Percentiles rank a stretch among this genome's conserved stretches.
Conservation (phyloP, 2,888 invertebrate species). For the Onthophagus sagittarius region DNA sequence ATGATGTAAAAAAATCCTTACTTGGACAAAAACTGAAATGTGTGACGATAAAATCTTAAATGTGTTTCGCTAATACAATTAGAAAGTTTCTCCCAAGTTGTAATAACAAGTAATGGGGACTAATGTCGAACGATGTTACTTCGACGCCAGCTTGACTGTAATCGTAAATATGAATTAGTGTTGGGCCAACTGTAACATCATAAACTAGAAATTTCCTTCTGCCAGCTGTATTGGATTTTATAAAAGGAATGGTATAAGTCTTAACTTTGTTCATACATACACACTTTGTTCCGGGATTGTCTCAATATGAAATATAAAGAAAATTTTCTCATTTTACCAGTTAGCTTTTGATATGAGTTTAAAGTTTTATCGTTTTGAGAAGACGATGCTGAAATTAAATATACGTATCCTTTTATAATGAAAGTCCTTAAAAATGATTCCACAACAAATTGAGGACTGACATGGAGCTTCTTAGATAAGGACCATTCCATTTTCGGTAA, state of each 20-base stretch:
- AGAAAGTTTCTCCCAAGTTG: conserved; percentile 34
- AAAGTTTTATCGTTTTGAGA: too few species aligned
- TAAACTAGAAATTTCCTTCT: not conserved
- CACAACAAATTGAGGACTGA: too few species aligned
- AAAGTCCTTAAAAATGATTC: too few species aligned
- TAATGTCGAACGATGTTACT: conserved; percentile 27
- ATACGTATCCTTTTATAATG: too few species aligned
- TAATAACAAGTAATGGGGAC: conserved; percentile 37
- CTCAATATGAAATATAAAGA: not conserved
- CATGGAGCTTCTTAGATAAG: too few species aligned
- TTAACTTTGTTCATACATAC: not conserved
- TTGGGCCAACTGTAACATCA: not conserved
- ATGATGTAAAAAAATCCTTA: too few species aligned
- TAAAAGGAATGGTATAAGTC: not conserved
- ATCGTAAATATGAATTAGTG: not conserved
- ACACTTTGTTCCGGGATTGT: not conserved
- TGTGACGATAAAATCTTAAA: not conserved
- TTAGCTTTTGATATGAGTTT: not conserved
- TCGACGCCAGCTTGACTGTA: not conserved
- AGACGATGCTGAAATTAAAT: too few species aligned
- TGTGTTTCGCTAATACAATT: conserved; percentile 37
- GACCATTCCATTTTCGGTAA: too few species aligned
- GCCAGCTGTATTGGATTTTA: not conserved
- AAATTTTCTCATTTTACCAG: not conserved
- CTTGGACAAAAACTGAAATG: too few species aligned